A percentile compares a stretch with the other conserved stretches of the same genome.
These are phyloP conservation scores for Zygogramma bicolorata DNA, from an alignment of 2,888 invertebrate species.

Conservation along the genomic window DNA sequence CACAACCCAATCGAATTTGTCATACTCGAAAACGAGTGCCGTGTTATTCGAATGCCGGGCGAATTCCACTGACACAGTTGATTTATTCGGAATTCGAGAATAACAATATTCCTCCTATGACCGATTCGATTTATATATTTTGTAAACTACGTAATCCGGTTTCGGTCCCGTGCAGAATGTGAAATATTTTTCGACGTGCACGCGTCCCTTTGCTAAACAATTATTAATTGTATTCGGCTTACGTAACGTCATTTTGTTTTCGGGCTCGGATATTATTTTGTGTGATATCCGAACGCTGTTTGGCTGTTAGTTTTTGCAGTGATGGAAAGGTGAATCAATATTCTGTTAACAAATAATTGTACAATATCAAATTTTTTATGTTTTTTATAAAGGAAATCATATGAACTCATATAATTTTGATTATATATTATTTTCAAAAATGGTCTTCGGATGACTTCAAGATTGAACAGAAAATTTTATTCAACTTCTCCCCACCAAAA, in stretches of 20 bases:
- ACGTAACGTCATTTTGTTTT: neutral
- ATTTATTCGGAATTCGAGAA: slow-evolving; percentile 10
- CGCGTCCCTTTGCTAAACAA: neutral
- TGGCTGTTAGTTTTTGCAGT: no score
- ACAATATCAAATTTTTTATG: no score
- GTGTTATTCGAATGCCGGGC: neutral
- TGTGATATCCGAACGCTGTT: no score
- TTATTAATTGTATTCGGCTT: neutral
- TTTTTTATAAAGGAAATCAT: no score
- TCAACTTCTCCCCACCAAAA: no score
- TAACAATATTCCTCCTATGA: slow-evolving; percentile 15
- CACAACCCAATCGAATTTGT: neutral
- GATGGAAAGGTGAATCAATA: no score
- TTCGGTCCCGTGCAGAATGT: neutral
- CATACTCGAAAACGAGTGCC: neutral
- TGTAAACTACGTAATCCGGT: slow-evolving; percentile 18
- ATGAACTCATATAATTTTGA: no score
- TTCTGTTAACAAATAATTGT: no score
- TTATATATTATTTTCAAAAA: no score
- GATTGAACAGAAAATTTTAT: no score
- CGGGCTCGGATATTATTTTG: no score
- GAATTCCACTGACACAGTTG: slow-evolving; percentile 5
- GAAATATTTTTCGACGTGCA: neutral
- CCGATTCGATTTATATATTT: slow-evolving; percentile 19
- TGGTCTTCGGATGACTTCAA: no score